Evolutionary conservation across 2,888 invertebrate species (phyloP), one percentile per base, ranked within the genome.

Genomic region (Zaprionus obscuricornis): DNA sequence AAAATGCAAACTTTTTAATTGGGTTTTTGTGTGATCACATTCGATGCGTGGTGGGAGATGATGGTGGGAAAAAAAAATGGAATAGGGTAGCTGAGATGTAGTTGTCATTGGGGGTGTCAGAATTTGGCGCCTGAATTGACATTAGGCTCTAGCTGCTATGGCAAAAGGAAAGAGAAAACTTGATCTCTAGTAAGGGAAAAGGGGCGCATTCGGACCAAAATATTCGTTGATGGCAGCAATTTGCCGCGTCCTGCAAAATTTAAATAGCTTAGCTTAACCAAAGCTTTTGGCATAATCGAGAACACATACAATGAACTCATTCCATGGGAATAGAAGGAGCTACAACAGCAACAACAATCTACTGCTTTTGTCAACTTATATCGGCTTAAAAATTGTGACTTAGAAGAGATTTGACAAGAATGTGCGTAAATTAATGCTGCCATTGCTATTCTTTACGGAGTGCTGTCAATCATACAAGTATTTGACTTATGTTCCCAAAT

Each of bases 1-100:
- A 81, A 81, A 84, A 83, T 83, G 84, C 75, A 81, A 81, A 81
- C 79, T 81, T 81, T 81, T 81, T 81, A 81, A 83, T 81, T 84
- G 79, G 84, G 79, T 81, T 81, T 81, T 73, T 81, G 66, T 74
- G 62, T 71, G 79, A 79, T 79, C 79, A 66, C 72, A 74, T 66
- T 63, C 56, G 58, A 58, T 20, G 45, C 2, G 33, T 6, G 37
- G 8, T 1, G 6, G 17, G 1, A n/a, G n/a, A n/a, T n/a, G n/a
- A n/a, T n/a, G n/a, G n/a, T n/a, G n/a, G n/a, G n/a, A n/a, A n/a
- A n/a, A n/a, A 39, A 31, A 20, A 13, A 11, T 10, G 16, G 22
- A 2, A 4, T 3, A 8, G 46, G 10, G 8, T 6, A 10, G 4
- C 3, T n/a, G 33, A 6, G 10, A 2, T 8, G 33, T 34, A 29